Evolutionary conservation across 30 jellyfish, hydroid and myxozoan genomes (phyloP).

Genomic region (Aurelia coerulea): DNA sequence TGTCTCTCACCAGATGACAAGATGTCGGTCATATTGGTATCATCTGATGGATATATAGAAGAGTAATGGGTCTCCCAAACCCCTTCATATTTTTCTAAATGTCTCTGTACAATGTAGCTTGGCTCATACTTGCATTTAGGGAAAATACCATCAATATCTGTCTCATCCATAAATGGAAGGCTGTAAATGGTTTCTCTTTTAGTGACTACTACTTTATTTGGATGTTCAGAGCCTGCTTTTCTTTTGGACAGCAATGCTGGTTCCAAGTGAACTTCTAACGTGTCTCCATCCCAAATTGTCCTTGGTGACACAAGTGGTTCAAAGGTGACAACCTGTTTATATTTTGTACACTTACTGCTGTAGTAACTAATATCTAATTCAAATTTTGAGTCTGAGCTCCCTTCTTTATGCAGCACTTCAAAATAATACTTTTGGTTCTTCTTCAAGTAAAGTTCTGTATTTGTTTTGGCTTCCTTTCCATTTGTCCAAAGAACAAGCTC

Average conservation of each 20-base stretch:
- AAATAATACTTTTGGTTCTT: slow-evolving; percentile 49
- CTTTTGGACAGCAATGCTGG: slow-evolving; percentile 4
- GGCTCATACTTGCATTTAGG: slow-evolving; percentile 80
- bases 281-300: slow-evolving; percentile 14
- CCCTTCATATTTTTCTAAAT: slow-evolving; percentile 63
- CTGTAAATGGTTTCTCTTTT: slow-evolving; percentile 50
- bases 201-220: not conserved
- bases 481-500: slow-evolving; percentile 28
- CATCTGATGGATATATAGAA: slow-evolving; percentile 83
- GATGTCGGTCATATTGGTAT: slow-evolving; percentile 59
- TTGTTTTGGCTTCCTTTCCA: not conserved
- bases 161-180: slow-evolving; percentile 73
- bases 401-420: slow-evolving; percentile 55
- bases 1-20: slow-evolving; percentile 64
- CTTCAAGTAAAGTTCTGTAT: not conserved
- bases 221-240: slow-evolving; percentile 8
- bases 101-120: slow-evolving; percentile 47
- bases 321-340: slow-evolving; percentile 4
- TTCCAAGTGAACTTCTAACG: slow-evolving; percentile 16
- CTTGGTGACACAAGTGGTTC: slow-evolving; percentile 28
- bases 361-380: slow-evolving; percentile 2
- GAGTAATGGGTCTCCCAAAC: slow-evolving; percentile 92
- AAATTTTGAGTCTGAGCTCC: slow-evolving; percentile 1
- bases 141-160: slow-evolving; percentile 52
- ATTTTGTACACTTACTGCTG: not conserved